Evolutionary conservation across 2,888 invertebrate genomes (phyloP), one percentile per base, ranked within the genome.

Genomic region (Strigamia crassipes): DNA sequence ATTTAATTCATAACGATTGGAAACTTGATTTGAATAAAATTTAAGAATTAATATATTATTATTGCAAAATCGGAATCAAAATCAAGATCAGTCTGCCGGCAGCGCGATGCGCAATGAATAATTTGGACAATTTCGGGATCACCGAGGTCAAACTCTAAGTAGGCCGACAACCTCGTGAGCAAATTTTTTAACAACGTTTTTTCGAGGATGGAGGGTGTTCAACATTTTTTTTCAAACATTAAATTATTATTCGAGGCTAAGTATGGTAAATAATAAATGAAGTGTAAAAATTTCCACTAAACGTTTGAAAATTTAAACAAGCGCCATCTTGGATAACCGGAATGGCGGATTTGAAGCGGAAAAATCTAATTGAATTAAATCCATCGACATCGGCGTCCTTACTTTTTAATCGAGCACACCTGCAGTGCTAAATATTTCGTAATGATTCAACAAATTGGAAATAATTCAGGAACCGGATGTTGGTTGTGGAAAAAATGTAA

Each of bases 381-480:
- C 27, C 27, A 27, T 27, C 3, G 27, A 27, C 27, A 27, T 27
- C 27, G 27, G 27, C 27, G 27, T 27, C 27, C 27, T 27, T 27
- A 27, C 27, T 27, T 27, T 27, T 27, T 27, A 27, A 2, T 27
- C 27, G 27, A 27, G 27, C 27, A 27, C 27, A 27, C 27, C 27
- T 27, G 27, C 27, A 27, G 27, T 27, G 27, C 27, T 27, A 21
- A 56, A 56, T 56, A n/a, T 9, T 56, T 56, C 56, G 31, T n/a
- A 31, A 27, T 73, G 73, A 73, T 2, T 73, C 73, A 73, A 73
- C 73, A 23, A 73, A 73, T 27, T 73, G 73, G 10, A 73, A 73
- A 73, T 73, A 73, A 73, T 73, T 73, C 73, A 73, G 73, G 73
- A 73, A 73, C 73, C 73, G 73, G 73, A 73, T 27, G 73, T 73